Evolutionary conservation across 2,888 invertebrate species (phyloP).

Genomic region (Tethea ocularis): DNA sequence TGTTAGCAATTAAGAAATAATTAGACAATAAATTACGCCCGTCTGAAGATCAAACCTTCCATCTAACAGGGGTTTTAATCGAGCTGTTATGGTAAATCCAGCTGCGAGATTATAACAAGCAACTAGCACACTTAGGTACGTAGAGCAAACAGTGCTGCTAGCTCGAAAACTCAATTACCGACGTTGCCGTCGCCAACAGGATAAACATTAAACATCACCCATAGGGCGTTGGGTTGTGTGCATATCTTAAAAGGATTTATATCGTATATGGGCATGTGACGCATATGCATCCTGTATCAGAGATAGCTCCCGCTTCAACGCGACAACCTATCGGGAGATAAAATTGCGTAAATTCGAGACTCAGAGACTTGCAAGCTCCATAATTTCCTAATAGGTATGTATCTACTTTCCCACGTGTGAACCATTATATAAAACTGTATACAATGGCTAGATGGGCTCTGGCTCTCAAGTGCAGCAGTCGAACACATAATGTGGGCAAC

Average conservation of each 20-base stretch:
- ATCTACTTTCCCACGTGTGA: background rate
- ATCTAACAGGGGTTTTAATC: slow-evolving; percentile 21
- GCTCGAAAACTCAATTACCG: slow-evolving; percentile 57
- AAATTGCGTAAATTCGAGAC: slow-evolving; percentile 4
- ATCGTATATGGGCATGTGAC: background rate
- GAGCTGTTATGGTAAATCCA: slow-evolving; percentile 36
- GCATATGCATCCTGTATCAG: slow-evolving; percentile 2
- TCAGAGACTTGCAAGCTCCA: background rate
- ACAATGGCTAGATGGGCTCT: background rate
- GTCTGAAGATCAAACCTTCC: background rate
- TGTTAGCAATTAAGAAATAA: background rate
- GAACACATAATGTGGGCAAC: no score
- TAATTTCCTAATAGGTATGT: background rate
- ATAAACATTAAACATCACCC: slow-evolving; percentile 41
- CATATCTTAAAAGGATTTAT: slow-evolving; percentile 9
- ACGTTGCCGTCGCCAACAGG: slow-evolving; percentile 27
- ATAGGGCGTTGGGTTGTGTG: slow-evolving; percentile 23
- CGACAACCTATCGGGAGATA: slow-evolving; percentile 14
- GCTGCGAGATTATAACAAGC: slow-evolving; percentile 29
- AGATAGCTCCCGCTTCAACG: background rate
- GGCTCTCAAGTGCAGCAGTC: no score
- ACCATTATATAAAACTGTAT: background rate
- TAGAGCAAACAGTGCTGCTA: slow-evolving; percentile 42
- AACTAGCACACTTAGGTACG: slow-evolving; percentile 36
- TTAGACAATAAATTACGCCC: background rate